Evolutionary conservation across 2,113 vertebrate species (phyloP).

Genomic region (Astatoreochromis straeleni): DNA sequence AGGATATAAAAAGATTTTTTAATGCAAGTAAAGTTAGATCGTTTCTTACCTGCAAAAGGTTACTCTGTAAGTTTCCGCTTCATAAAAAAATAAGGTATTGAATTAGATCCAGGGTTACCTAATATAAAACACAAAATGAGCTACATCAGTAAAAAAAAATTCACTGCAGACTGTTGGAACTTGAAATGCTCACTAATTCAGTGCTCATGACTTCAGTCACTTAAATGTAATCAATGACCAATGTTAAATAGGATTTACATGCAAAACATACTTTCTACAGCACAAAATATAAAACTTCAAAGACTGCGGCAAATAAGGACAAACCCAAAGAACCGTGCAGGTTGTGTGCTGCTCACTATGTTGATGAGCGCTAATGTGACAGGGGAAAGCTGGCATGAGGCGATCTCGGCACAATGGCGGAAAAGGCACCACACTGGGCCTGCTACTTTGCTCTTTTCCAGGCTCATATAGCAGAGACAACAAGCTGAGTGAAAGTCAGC

Average conservation of each 20-base stretch:
- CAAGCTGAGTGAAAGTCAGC: constrained; percentile 28
- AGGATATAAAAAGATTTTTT: neutral
- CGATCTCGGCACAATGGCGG: constrained; percentile 59
- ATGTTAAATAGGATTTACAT: neutral
- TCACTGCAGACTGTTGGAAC: neutral
- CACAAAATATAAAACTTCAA: neutral
- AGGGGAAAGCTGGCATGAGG: constrained; percentile 61
- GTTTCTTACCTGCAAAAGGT: neutral
- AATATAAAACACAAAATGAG: neutral
- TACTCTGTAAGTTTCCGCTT: neutral
- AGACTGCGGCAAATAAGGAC: neutral
- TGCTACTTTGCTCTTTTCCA: constrained; percentile 67
- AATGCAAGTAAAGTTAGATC: neutral
- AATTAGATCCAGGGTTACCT: neutral
- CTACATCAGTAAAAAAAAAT: neutral
- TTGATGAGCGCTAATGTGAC: constrained; percentile 70
- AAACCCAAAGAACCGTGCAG: neutral
- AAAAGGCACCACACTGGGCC: constrained; percentile 64
- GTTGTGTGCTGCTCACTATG: constrained; percentile 15
- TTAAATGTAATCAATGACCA: neutral
- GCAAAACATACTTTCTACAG: neutral
- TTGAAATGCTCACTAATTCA: neutral
- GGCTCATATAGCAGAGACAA: constrained; percentile 23
- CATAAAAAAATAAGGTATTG: neutral
- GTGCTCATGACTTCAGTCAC: neutral